Conservation (phyloP, 2,113 vertebrate species). For the Apodemus sylvaticus region DNA sequence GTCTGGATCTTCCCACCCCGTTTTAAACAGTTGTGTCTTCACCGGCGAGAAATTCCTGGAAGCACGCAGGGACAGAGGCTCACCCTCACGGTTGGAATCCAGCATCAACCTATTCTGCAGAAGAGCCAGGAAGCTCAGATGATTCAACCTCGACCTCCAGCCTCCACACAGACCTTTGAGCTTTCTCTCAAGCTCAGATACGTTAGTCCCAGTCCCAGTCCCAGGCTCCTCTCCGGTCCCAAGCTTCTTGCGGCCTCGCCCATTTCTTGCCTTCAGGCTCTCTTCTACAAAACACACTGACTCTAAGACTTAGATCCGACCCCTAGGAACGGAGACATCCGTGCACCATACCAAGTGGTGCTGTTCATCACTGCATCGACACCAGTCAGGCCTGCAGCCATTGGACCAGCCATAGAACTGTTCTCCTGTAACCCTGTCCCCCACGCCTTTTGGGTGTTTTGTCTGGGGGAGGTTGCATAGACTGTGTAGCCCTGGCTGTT, state of each 20-base stretch:
- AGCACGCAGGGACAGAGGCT: background rate
- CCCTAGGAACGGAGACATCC: background rate
- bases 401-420: no score
- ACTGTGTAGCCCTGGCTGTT: background rate
- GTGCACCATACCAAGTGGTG: fast-evolving
- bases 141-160: background rate
- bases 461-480: background rate
- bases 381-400: background rate
- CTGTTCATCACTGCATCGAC: background rate
- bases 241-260: background rate
- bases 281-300: background rate
- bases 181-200: background rate
- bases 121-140: background rate
- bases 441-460: background rate
- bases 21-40: background rate
- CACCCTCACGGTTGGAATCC: background rate
- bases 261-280: background rate
- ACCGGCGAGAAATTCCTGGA: background rate
- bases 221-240: background rate
- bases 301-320: background rate
- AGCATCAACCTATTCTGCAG: background rate
- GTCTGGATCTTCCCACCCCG: background rate
- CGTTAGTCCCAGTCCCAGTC: slow-evolving; percentile 12
- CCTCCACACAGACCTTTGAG: slow-evolving; percentile 2
- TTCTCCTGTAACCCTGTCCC: background rate